Conservation (phyloP, 2,888 invertebrate species). For the Timandra comae region DNA sequence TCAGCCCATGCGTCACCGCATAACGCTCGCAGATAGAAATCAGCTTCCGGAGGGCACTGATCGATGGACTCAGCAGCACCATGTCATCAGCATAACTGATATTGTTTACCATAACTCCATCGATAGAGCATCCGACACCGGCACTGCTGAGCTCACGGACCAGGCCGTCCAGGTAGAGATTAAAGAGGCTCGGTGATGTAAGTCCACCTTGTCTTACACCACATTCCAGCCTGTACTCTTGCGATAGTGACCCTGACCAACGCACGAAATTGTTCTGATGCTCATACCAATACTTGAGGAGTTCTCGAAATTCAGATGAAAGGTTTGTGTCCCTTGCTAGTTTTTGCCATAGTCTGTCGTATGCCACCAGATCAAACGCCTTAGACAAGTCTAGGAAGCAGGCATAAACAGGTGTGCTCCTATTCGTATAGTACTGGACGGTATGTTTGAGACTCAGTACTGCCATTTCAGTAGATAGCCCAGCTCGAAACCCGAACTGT, state of each 20-base stretch:
- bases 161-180: too few species aligned
- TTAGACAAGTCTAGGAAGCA: background rate
- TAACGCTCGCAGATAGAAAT: slow-evolving; percentile 1
- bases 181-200: too few species aligned
- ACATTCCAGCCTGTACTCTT: background rate
- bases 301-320: background rate
- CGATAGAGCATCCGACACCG: too few species aligned
- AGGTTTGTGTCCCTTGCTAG: background rate
- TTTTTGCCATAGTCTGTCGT: background rate
- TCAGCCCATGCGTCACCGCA: slow-evolving; percentile 4
- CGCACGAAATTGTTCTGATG: background rate
- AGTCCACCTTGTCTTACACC: background rate
- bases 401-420: background rate
- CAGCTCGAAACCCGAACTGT: background rate
- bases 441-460: background rate
- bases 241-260: background rate
- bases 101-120: slow-evolving; percentile 1
- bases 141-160: too few species aligned
- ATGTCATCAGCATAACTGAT: slow-evolving; percentile 3
- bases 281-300: background rate
- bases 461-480: background rate
- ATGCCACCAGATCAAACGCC: background rate
- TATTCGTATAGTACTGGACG: background rate
- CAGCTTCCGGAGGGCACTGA: slow-evolving; percentile 1
- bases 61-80: too few species aligned